These are phyloP conservation scores for Mythimna impura DNA, from an alignment of 2,888 invertebrate genomes.

Conservation along the genomic window DNA sequence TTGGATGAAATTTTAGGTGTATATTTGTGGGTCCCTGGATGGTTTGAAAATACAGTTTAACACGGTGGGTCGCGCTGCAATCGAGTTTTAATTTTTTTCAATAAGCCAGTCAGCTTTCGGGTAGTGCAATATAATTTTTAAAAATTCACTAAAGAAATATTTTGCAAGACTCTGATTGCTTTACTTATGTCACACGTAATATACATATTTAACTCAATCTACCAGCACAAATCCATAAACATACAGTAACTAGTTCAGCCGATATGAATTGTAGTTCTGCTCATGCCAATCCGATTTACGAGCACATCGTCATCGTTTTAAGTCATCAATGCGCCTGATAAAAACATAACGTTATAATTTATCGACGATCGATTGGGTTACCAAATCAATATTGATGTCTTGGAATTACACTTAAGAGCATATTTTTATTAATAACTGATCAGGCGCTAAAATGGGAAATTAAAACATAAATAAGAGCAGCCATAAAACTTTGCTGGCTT, in stretches of 20 bases:
- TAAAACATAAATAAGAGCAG: neutral
- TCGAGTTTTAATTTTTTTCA: too few relatives aligned
- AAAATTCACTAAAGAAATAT: neutral
- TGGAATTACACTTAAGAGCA: neutral
- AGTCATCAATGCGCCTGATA: conserved; percentile 18
- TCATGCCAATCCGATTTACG: too few relatives aligned
- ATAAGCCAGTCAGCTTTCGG: too few relatives aligned
- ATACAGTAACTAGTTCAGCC: neutral
- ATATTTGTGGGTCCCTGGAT: too few relatives aligned
- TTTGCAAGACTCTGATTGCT: neutral
- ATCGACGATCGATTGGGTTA: neutral
- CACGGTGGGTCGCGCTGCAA: too few relatives aligned
- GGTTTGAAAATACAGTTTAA: too few relatives aligned
- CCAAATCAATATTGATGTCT: neutral
- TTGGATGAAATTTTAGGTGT: too few relatives aligned
- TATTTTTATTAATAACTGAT: neutral
- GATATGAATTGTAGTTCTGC: neutral
- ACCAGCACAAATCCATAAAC: too few relatives aligned
- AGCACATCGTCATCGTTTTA: neutral
- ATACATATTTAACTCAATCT: too few relatives aligned
- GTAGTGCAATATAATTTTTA: neutral
- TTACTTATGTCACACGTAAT: too few relatives aligned
- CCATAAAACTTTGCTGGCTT: neutral
- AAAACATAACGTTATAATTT: conserved; percentile 6
- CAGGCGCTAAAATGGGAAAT: conserved; percentile 26